Evolutionary conservation across 2,888 invertebrate genomes (phyloP), one percentile per base, ranked within the genome.

Genomic region (Euzophera pinguis): DNA sequence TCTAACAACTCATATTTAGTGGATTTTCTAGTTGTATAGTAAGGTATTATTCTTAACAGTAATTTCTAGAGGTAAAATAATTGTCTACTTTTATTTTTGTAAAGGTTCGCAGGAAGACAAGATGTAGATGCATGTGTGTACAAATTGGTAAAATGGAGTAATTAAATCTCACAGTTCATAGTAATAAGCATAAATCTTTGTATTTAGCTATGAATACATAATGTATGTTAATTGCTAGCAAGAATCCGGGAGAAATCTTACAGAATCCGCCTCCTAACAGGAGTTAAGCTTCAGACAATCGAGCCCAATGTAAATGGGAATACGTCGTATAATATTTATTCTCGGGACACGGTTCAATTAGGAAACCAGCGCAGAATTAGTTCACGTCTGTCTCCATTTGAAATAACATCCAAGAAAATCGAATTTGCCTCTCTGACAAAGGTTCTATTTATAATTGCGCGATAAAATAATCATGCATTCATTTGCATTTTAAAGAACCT

Each of bases 311-410:
- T 63, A 61, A 47, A 61, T 58, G 55, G 56, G 56, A 10, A 43
- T 57, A 60, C 60, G 57, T 59, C 56, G 58, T 64, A 39, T 52
- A 54, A 56, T 54, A 64, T 64, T 67, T 63, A 67, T 62, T 65
- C 62, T 60, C 57, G 59, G 61, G 63, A 69, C 71, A 69, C 60
- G 64, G 67, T 67, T 67, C 68, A 70, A 72, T 72, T 70, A 68
- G 60, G 48, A 60, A 53, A 43, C 55, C 53, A 53, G 52, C 53
- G 45, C 55, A 55, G 61, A 69, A 67, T 69, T 67, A 63, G 64
- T 61, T 56, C 57, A 53, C 53, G 59, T 55, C 58, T 53, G 53
- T 59, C 61, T 59, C 54, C 58, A 52, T 50, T 53, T 49, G 53
- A 52, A 53, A 57, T 60, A 59, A 55, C 57, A 59, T 56, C 58